Evolutionary conservation across 2,888 invertebrate species (phyloP).

Genomic region (Tholera decimalis): DNA sequence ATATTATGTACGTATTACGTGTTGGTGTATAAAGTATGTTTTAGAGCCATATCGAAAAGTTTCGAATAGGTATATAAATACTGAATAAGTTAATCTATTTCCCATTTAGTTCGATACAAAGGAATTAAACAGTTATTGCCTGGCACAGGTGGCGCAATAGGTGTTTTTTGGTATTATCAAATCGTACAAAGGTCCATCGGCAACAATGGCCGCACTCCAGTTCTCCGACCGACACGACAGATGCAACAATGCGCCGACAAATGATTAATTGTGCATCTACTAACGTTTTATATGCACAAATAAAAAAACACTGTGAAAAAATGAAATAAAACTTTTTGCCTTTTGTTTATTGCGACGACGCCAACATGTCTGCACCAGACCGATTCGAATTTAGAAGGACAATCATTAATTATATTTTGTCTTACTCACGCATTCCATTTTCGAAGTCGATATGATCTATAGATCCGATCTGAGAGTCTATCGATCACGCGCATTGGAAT

Average conservation of each 20-base stretch:
- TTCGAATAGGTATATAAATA: slow-evolving; percentile 60
- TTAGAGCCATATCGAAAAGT: slow-evolving; percentile 24
- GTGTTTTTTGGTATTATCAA: slow-evolving; percentile 77
- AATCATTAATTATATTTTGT: slow-evolving; percentile 91
- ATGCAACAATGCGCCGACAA: slow-evolving; percentile 85
- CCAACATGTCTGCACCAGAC: slow-evolving; percentile 90
- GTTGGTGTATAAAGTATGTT: slow-evolving; percentile 12
- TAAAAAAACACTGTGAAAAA: slow-evolving; percentile 77
- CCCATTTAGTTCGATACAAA: slow-evolving; percentile 70
- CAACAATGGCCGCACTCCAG: slow-evolving; percentile 82
- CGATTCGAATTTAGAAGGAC: slow-evolving; percentile 89
- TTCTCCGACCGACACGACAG: slow-evolving; percentile 85
- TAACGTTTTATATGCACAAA: slow-evolving; percentile 85
- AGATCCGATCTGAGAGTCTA: slow-evolving; percentile 90
- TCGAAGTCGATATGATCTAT: slow-evolving; percentile 90
- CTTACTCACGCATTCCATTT: slow-evolving; percentile 91
- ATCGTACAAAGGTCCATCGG: slow-evolving; percentile 76
- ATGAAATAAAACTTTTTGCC: slow-evolving; percentile 85
- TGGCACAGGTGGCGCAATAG: slow-evolving; percentile 85
- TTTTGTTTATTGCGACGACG: slow-evolving; percentile 90
- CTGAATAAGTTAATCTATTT: slow-evolving; percentile 71
- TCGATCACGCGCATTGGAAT: slow-evolving; percentile 89
- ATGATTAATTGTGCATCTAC: slow-evolving; percentile 88
- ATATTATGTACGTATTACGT: neutral
- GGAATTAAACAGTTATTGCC: slow-evolving; percentile 64